Percentiles rank a stretch among this genome's conserved stretches.
These are phyloP conservation scores for Premnoplex brunnescens DNA, from an alignment of 2,797 vertebrate genomes.

Conservation along the genomic window DNA sequence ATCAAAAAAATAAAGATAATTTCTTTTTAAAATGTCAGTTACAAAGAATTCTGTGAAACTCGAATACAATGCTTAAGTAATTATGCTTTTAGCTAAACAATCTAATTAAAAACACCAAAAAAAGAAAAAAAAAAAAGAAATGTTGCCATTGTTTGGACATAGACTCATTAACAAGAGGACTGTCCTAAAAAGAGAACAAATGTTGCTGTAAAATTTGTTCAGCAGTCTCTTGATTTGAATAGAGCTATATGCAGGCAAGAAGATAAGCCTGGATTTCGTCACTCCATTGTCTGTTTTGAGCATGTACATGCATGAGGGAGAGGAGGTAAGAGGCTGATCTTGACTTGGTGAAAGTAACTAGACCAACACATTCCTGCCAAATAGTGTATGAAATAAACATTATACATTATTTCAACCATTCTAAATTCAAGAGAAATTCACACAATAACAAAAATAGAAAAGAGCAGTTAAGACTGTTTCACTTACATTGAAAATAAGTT, in stretches of 20 bases:
- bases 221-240: not conserved
- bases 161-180: not conserved
- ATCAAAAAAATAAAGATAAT: conserved; percentile 5
- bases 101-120: not conserved
- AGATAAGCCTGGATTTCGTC: not conserved
- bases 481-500: not conserved
- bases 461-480: not conserved
- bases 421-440: not conserved
- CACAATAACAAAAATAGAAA: not conserved
- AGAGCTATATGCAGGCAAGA: not conserved
- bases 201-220: not conserved
- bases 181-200: not conserved
- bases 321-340: not conserved
- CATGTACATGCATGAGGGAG: rapidly evolving
- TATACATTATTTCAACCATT: not conserved
- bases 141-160: not conserved
- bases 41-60: not conserved
- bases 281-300: not conserved
- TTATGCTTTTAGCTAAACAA: not conserved
- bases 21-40: not conserved
- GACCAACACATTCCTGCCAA: not conserved
- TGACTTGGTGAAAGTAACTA: not conserved
- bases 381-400: not conserved
- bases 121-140: not conserved
- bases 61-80: not conserved